These are phyloP conservation scores for Platyscapa corneri DNA, from an alignment of 1,140 invertebrate species.

Conservation along the genomic window DNA sequence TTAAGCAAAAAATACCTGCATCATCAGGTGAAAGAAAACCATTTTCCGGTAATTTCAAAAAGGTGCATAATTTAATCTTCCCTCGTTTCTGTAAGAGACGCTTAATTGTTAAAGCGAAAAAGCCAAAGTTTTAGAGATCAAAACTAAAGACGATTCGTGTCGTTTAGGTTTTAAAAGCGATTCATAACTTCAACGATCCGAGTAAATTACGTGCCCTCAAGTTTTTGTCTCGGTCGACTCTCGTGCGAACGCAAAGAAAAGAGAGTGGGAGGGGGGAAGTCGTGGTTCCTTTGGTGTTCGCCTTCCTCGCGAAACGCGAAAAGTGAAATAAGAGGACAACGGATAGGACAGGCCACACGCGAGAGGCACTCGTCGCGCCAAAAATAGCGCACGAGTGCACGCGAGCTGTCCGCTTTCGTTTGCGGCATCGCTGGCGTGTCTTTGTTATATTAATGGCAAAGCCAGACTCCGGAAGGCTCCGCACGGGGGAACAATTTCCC, in stretches of 20 bases:
- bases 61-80: too few species aligned
- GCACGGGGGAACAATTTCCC: conserved; percentile 10
- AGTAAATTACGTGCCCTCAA: not conserved
- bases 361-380: not conserved
- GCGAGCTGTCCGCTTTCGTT: conserved; percentile 4
- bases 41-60: too few species aligned
- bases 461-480: conserved; percentile 36
- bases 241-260: not conserved
- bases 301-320: too few species aligned
- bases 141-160: not conserved
- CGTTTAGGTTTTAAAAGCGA: not conserved
- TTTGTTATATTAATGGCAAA: conserved; percentile 37
- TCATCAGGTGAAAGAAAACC: too few species aligned
- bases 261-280: too few species aligned
- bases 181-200: too few species aligned
- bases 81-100: not conserved
- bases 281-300: not conserved
- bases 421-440: conserved; percentile 27
- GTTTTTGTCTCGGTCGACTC: not conserved
- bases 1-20: too few species aligned
- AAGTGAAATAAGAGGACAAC: not conserved
- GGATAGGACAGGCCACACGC: not conserved
- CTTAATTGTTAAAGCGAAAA: not conserved
- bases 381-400: conserved; percentile 31
- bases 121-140: not conserved